Percentiles rank a stretch among this genome's conserved stretches.
phyloP scores from a whole-genome alignment of 2,888 invertebrate genomes.

The Drosophila mulleri region DNA sequence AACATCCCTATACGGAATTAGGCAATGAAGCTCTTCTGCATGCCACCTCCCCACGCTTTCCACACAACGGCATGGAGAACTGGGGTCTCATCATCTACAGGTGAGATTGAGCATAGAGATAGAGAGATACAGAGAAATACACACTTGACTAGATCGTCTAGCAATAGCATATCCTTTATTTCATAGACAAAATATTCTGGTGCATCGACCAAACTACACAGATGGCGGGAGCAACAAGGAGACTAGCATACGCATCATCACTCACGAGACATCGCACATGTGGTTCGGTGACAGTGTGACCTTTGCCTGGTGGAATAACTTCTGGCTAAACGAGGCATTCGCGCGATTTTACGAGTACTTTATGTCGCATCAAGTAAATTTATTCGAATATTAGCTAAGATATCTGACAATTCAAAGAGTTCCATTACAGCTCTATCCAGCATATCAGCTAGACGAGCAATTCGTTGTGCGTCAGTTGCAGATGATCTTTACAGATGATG shows the following conservation, averaged over 20 bases:
- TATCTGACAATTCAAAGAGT: not conserved
- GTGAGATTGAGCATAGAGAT: constrained; percentile 84
- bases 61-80: constrained; percentile 94
- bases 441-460: constrained; percentile 89
- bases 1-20: constrained; percentile 86
- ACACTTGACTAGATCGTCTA: not conserved
- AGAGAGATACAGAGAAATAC: not conserved
- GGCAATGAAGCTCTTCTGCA: constrained; percentile 90
- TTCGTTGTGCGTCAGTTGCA: constrained; percentile 90
- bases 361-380: constrained; percentile 81
- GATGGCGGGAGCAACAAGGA: constrained; percentile 77
- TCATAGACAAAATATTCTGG: constrained; percentile 68
- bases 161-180: not conserved
- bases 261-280: constrained; percentile 87
- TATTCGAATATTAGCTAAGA: not conserved
- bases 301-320: constrained; percentile 86
- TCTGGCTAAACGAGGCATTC: constrained; percentile 88
- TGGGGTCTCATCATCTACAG: constrained; percentile 95
- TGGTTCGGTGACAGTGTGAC: constrained; percentile 88
- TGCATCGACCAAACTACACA: constrained; percentile 65
- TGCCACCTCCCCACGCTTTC: constrained; percentile 91
- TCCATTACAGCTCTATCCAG: constrained; percentile 87
- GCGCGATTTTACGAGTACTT: constrained; percentile 90
- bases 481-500: constrained; percentile 87
- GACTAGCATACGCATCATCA: constrained; percentile 86